Conservation (phyloP, 1,140 invertebrate genomes). For the Drosophila virilis region DNA sequence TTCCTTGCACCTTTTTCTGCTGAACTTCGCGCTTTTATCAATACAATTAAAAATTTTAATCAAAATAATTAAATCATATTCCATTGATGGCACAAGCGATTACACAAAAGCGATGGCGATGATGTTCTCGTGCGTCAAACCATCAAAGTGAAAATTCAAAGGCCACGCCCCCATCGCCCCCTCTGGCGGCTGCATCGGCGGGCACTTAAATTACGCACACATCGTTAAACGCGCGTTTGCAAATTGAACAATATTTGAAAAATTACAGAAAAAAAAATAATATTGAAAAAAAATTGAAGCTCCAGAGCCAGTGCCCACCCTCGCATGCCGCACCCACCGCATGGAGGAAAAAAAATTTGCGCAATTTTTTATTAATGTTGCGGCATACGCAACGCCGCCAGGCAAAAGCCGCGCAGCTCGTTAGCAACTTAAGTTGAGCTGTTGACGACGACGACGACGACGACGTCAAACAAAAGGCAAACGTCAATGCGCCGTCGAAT, state of each 20-base stretch:
- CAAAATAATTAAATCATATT: conserved; percentile 79
- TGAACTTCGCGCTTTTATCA: conserved; percentile 37
- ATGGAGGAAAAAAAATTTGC: conserved; percentile 41
- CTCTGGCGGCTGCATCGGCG: conserved; percentile 33
- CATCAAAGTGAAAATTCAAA: conserved; percentile 78
- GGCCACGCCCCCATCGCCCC: conserved; percentile 24
- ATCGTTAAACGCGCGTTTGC: conserved; percentile 81
- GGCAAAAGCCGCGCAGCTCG: conserved; percentile 69
- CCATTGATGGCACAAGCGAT: conserved; percentile 72
- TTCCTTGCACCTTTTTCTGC: neutral
- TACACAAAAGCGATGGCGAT: conserved; percentile 40
- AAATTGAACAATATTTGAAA: conserved; percentile 84
- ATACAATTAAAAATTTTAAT: conserved; percentile 66
- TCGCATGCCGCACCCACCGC: neutral
- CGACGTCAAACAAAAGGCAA: conserved; percentile 74
- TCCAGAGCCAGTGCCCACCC: neutral
- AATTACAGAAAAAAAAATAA: conserved; percentile 63
- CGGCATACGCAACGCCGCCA: conserved; percentile 58
- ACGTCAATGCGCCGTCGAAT: conserved; percentile 77
- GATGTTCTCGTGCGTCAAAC: conserved; percentile 24
- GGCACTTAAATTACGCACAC: conserved; percentile 83
- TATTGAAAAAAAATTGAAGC: conserved; percentile 12
- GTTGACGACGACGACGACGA: conserved; percentile 57
- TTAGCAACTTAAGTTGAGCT: conserved; percentile 82
- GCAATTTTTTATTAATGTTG: conserved; percentile 76